Conservation (phyloP, 2,797 vertebrate species). For the Rhabdomys pumilio region DNA sequence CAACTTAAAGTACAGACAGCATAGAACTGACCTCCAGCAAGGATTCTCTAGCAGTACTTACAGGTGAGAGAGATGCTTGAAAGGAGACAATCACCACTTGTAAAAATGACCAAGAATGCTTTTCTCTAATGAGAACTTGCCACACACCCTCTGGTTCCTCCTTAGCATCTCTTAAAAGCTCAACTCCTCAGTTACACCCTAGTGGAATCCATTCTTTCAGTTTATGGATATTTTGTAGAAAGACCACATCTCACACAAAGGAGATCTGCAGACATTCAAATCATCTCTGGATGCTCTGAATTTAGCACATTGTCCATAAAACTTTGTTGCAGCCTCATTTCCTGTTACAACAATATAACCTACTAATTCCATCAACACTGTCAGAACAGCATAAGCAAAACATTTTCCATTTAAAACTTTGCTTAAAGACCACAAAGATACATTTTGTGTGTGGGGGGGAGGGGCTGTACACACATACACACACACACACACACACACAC, state of each 20-base stretch:
- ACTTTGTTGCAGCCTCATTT: not conserved
- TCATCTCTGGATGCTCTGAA: not conserved
- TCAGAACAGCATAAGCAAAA: constrained; percentile 34
- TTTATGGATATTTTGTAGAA: not conserved
- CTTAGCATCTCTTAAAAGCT: not conserved
- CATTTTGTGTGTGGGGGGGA: not conserved
- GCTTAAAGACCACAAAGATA: constrained; percentile 39
- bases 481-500: constrained; percentile 51
- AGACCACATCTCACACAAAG: not conserved
- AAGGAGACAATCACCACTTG: not conserved
- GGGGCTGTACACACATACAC: not conserved
- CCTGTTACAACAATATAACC: constrained; percentile 15
- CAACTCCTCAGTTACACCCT: rapidly evolving
- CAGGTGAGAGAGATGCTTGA: not conserved
- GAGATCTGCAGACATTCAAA: not conserved
- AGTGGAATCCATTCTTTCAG: not conserved
- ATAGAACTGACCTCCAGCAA: not conserved
- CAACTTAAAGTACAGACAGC: not conserved
- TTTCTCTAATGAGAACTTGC: not conserved
- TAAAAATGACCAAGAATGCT: not conserved
- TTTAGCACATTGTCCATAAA: not conserved
- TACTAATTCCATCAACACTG: constrained; percentile 66
- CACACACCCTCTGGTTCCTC: not conserved
- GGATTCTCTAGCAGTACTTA: too few relatives aligned
- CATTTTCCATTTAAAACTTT: not conserved